Conservation (phyloP, 2,113 vertebrate genomes). For the Suricata suricatta region DNA sequence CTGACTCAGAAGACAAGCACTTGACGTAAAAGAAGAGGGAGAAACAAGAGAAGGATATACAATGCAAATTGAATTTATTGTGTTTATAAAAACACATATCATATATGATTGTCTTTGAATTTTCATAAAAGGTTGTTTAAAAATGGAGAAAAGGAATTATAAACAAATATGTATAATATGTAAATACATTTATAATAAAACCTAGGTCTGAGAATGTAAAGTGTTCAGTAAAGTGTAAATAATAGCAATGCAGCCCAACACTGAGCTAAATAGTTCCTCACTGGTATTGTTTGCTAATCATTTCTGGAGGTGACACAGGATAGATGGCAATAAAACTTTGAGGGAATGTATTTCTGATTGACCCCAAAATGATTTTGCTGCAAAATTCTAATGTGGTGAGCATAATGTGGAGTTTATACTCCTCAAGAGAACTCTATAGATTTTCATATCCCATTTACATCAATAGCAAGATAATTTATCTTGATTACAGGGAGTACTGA, state of each 20-base stretch:
- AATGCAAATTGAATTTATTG: not conserved
- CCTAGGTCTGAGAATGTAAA: not conserved
- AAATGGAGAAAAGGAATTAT: not conserved
- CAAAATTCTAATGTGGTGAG: conserved; percentile 43
- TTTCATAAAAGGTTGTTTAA: conserved; percentile 12
- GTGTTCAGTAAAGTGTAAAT: not conserved
- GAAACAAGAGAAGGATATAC: not conserved
- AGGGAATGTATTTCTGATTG: conserved; percentile 41
- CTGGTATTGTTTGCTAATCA: not conserved
- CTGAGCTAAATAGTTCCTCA: not conserved
- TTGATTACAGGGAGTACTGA: conserved; percentile 57
- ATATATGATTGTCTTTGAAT: not conserved
- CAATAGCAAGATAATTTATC: conserved; percentile 59
- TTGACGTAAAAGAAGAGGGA: not conserved
- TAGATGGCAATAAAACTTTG: not conserved
- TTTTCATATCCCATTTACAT: conserved; percentile 53
- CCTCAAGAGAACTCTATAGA: conserved; percentile 45
- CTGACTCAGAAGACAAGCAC: not conserved
- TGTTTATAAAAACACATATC: not conserved
- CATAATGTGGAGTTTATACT: not conserved
- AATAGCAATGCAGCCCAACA: fast-evolving
- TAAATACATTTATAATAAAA: not conserved
- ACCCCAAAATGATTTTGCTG: conserved; percentile 54
- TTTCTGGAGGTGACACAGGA: not conserved
- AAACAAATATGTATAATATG: not conserved